Evolutionary conservation across 2,888 invertebrate species (phyloP), one percentile per base, ranked within the genome.

Genomic region (Lobophora halterata): DNA sequence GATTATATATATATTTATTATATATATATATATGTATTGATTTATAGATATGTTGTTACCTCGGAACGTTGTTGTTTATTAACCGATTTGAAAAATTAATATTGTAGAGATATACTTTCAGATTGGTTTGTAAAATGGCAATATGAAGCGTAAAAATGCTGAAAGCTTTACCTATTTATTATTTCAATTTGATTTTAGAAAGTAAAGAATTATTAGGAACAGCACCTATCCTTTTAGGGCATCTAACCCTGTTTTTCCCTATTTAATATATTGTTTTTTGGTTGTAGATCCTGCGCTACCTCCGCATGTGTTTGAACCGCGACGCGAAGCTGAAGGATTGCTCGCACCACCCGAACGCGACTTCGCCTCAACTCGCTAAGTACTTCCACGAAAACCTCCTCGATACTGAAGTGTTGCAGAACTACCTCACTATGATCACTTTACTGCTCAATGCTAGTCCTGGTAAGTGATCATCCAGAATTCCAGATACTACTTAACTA

Each of bases 241-340:
- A n/a, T n/a, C n/a, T n/a, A n/a, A n/a, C n/a, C n/a, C n/a, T n/a
- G n/a, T n/a, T n/a, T n/a, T n/a, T n/a, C n/a, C n/a, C n/a, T n/a
- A n/a, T n/a, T n/a, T n/a, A n/a, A n/a, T n/a, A n/a, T 33, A 7
- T 25, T 11, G 12, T 37, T 28, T 23, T 47, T 44, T 16, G 13
- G 18, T 21, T 19, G 13, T 28, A 94, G 93, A 91, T 94, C 32
- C 81, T 97, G 9, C 89, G 93, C 9, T 97, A 96, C 74, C 79
- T 96, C 52, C 90, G 96, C 3, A 88, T 94, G 70, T 96, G 96
- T 58, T 80, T 97, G 26, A 92, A 94, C 64, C 77, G 89, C 75
- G 83, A 90, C 58, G 76, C 89, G 64, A 71, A 89, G 35, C 49
- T 88, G 48, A 65, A 78, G 60, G 74, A 88, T 72, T 78, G 80